A percentile compares a stretch with the other conserved stretches of the same genome.
Conservation (phyloP, 2,888 invertebrate species). For the Stenotaenia linearis region DNA sequence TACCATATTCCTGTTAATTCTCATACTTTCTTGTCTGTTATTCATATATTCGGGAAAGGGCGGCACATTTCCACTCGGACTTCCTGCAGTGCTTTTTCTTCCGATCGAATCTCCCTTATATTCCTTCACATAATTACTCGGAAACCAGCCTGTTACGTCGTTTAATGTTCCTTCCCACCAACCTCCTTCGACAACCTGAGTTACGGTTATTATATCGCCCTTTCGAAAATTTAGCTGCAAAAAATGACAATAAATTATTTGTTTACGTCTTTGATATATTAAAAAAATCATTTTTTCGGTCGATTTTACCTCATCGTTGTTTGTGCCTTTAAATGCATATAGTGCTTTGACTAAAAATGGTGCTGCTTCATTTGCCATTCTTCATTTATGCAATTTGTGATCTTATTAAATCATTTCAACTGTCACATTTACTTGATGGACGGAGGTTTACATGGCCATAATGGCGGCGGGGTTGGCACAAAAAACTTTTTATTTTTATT, state of each 20-base stretch:
- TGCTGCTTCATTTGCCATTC: constrained; percentile 37
- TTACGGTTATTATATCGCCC: constrained; percentile 92
- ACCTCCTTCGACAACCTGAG: constrained; percentile 91
- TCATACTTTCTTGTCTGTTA: constrained; percentile 44
- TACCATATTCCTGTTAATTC: constrained; percentile 46
- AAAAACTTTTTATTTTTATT: too few relatives aligned
- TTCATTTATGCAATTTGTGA: background rate
- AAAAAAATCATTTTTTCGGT: too few relatives aligned
- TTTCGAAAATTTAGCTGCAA: constrained; percentile 82
- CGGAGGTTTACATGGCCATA: too few relatives aligned
- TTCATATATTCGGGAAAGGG: constrained; percentile 31
- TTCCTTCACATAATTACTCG: constrained; percentile 93
- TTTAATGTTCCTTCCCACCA: constrained; percentile 99
- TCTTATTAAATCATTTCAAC: too few relatives aligned
- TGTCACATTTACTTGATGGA: background rate
- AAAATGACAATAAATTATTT: too few relatives aligned
- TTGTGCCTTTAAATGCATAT: constrained; percentile 88
- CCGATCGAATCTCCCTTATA: constrained; percentile 56
- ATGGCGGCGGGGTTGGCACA: too few relatives aligned
- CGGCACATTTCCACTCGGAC: background rate
- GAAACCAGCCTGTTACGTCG: constrained; percentile 97
- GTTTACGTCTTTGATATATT: too few relatives aligned
- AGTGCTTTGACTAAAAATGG: constrained; percentile 68
- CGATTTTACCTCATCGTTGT: constrained; percentile 82
- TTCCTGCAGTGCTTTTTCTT: constrained; percentile 27